A percentile compares a stretch with the other conserved stretches of the same genome.
phyloP scores from a whole-genome alignment of 1,140 invertebrate species.

The Hycleus phaleratus region DNA sequence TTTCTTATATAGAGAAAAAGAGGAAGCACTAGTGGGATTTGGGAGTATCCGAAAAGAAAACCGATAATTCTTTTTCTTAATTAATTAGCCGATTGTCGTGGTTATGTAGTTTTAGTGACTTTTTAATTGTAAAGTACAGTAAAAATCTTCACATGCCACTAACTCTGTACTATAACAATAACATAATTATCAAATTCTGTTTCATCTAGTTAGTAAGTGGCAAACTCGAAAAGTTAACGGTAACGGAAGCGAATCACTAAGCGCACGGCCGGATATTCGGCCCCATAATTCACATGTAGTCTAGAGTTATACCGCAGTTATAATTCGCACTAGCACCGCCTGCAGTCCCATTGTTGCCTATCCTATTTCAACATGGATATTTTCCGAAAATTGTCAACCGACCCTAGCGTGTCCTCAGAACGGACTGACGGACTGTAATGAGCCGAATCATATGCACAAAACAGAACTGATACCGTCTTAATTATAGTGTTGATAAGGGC shows the following conservation, averaged over 20 bases:
- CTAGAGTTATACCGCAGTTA: constrained; percentile 1
- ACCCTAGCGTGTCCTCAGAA: not conserved
- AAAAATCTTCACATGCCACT: too few relatives aligned
- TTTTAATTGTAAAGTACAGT: too few relatives aligned
- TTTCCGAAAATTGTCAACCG: too few relatives aligned
- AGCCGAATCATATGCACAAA: constrained; percentile 15
- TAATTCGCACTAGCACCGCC: constrained; percentile 8
- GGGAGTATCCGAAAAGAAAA: too few relatives aligned
- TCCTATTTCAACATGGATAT: not conserved
- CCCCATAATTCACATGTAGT: constrained; percentile 9
- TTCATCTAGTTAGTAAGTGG: constrained; percentile 13
- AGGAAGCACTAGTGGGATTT: too few relatives aligned
- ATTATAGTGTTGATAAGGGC: constrained; percentile 8
- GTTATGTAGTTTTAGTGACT: too few relatives aligned
- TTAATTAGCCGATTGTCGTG: too few relatives aligned
- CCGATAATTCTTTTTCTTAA: too few relatives aligned
- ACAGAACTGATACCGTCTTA: constrained; percentile 12
- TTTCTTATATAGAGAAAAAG: not conserved
- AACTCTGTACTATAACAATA: too few relatives aligned
- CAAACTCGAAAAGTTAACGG: constrained; percentile 10
- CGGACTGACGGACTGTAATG: constrained; percentile 6
- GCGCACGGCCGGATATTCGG: constrained; percentile 12
- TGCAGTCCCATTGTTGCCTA: not conserved
- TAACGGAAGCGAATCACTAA: constrained; percentile 12
- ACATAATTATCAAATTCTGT: constrained; percentile 7